Evolutionary conservation across 1,140 invertebrate species (phyloP), one percentile per base, ranked within the genome.

Genomic region (Sesamia nonagrioides): DNA sequence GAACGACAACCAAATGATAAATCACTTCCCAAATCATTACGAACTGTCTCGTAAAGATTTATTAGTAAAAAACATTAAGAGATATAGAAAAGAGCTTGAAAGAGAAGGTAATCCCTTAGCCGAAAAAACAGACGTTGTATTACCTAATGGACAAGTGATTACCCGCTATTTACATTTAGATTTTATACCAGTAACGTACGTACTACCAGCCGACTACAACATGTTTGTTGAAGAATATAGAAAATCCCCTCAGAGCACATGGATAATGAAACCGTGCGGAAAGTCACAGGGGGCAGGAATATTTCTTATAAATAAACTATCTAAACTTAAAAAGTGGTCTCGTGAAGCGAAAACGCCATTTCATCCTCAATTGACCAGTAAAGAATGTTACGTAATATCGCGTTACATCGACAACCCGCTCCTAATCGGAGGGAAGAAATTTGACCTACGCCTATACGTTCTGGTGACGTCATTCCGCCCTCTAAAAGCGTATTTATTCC

Each of bases 171-270:
- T 97, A 2, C 96, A 98, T 88, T 94, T 98, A 89, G 98, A 99
- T 94, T 99, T 99, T 88, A 97, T 99, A 78, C 98, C 98, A 1
- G 96, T 98, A 0, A 99, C 98, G 0, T 99, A 98, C 91, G 98
- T 99, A 72, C 94, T 99, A 74, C 98, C 99, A 2, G 98, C 98
- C 72, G 97, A 99, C 93, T 99, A 99, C 88, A 99, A 99, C 89
- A 97, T 99, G 96, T 99, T 99, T 94, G 98, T 99, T 0, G 98
- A 99, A 90, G 98, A 99, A 89, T 99, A 99, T 91, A 93, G 97
- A 58, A 98, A 98, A 91, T 98, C 97, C 76, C 98, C 98, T 0
- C 97, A 98, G 82, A 98, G 97, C 77, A 99, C 98, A 0, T 86
- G 83, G 82, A 87, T 87, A 61, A 83, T 99, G 98, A 99, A 99